These are phyloP conservation scores for Ormyrus rosae DNA, from an alignment of 2,888 invertebrate genomes.

Conservation along the genomic window DNA sequence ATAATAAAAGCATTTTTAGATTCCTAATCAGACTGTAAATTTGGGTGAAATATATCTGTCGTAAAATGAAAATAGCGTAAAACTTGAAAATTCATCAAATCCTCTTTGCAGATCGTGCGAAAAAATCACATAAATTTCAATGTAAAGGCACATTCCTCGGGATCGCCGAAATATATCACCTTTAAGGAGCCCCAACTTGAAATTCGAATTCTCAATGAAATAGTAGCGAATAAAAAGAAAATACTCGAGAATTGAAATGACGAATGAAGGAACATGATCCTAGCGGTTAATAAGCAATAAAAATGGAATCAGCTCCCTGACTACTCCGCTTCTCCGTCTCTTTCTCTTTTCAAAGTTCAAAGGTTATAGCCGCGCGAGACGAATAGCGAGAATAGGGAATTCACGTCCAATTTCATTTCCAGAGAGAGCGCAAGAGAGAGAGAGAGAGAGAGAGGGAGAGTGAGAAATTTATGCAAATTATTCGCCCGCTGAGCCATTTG, in stretches of 20 bases:
- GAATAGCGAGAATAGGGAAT: slow-evolving; percentile 44
- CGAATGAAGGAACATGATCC: slow-evolving; percentile 36
- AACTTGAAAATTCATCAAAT: no score
- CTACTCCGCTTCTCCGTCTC: neutral
- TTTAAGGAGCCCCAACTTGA: no score
- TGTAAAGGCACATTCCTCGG: no score
- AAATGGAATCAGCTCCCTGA: slow-evolving; percentile 28
- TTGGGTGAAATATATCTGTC: no score
- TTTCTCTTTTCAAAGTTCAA: slow-evolving; percentile 32
- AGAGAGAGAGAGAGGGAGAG: slow-evolving; percentile 14
- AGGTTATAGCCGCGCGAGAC: slow-evolving; percentile 39
- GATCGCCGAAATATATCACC: no score
- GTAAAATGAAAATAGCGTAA: no score
- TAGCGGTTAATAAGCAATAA: slow-evolving; percentile 46
- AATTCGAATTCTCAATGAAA: neutral
- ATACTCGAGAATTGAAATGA: neutral
- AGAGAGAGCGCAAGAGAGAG: slow-evolving; percentile 17
- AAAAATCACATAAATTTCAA: no score
- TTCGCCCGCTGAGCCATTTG: slow-evolving; percentile 50
- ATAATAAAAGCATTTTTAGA: no score
- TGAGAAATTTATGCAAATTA: slow-evolving; percentile 67
- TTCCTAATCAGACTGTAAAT: no score
- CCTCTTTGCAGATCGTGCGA: no score
- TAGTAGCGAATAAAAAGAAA: neutral
- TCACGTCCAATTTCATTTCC: slow-evolving; percentile 66